A percentile compares a stretch with the other conserved stretches of the same genome.
Evolutionary conservation across 64 coral and sea anemone species (phyloP).

Genomic region (Montipora capricornis): DNA sequence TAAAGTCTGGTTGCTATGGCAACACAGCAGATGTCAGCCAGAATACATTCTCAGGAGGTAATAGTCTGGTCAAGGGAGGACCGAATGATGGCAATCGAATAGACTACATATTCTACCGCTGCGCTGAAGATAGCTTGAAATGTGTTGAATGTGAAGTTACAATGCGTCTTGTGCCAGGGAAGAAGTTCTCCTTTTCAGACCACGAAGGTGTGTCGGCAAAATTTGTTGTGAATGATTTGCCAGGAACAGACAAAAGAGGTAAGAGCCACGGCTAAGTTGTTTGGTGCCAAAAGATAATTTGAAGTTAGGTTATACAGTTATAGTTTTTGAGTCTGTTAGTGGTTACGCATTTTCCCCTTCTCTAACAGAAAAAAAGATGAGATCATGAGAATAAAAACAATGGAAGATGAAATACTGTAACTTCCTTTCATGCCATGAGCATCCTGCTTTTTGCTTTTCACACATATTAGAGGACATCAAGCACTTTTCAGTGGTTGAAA

Average conservation of each 20-base stretch:
- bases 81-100: conserved; percentile 81
- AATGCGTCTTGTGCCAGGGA: conserved; percentile 83
- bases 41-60: conserved; percentile 64
- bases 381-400: no score
- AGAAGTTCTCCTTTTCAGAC: conserved; percentile 87
- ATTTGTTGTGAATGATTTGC: conserved; percentile 60
- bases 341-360: no score
- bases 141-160: conserved; percentile 72
- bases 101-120: conserved; percentile 86
- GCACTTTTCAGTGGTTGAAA: no score
- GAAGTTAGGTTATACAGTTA: no score
- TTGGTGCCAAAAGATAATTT: not conserved
- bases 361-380: no score
- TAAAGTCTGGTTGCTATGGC: conserved; percentile 77
- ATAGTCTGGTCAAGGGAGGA: conserved; percentile 35
- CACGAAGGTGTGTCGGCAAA: conserved; percentile 83
- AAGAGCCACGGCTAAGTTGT: not conserved
- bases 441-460: no score
- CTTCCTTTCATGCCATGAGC: no score
- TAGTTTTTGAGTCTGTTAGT: no score
- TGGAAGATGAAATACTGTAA: no score
- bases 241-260: not conserved
- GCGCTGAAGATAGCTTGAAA: conserved; percentile 1
- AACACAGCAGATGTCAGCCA: conserved; percentile 89
- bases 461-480: no score